A percentile compares a stretch with the other conserved stretches of the same genome.
Conservation (phyloP, 2,113 vertebrate genomes). For the Clupea harengus region DNA sequence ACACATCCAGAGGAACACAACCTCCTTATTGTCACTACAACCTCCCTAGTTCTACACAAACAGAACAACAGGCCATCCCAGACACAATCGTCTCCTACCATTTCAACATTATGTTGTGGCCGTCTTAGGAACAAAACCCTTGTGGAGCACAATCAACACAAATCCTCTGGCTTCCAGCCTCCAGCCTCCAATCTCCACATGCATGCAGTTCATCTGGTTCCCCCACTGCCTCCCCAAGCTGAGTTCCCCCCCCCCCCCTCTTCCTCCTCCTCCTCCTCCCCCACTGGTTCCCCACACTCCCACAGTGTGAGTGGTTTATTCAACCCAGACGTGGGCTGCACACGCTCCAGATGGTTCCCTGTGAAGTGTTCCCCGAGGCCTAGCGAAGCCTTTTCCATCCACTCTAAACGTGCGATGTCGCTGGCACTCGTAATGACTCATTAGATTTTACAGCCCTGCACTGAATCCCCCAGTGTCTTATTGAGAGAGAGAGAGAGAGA, state of each 20-base stretch:
- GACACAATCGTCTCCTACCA: not conserved
- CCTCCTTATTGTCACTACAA: not conserved
- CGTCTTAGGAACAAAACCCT: not conserved
- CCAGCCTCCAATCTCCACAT: not conserved
- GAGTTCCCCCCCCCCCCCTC: not conserved
- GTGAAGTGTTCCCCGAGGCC: conserved; percentile 23
- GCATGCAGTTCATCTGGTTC: not conserved
- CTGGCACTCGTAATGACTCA: conserved; percentile 31
- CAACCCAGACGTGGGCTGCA: not conserved
- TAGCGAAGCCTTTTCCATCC: conserved; percentile 21
- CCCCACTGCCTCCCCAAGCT: not conserved
- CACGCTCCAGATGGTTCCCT: not conserved
- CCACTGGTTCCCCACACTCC: not conserved
- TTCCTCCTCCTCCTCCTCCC: not conserved
- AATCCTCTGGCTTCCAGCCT: not conserved
- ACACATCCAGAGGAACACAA: not conserved
- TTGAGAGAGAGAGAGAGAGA: not conserved
- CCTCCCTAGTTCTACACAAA: not conserved
- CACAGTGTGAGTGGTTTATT: not conserved
- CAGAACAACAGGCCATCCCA: not conserved
- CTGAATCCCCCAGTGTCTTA: conserved; percentile 21
- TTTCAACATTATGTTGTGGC: not conserved
- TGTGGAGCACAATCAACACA: not conserved
- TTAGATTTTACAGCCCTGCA: conserved; percentile 32
- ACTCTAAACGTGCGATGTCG: conserved; percentile 12